A percentile compares a stretch with the other conserved stretches of the same genome.
Evolutionary conservation across 2,888 invertebrate species (phyloP).

Genomic region (Psylliodes chrysocephalus): DNA sequence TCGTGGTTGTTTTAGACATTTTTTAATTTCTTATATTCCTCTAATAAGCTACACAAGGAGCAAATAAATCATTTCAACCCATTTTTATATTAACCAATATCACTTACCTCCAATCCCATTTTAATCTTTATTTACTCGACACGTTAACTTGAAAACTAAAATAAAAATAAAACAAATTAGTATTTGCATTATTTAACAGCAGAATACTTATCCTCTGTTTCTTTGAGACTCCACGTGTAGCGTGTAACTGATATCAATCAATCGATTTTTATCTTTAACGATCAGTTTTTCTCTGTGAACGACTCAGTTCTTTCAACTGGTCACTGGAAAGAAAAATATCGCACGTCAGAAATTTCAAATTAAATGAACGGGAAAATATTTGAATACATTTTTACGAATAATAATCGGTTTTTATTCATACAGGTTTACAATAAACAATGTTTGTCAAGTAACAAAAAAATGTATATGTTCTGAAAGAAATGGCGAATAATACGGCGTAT

Average conservation of each 20-base stretch:
- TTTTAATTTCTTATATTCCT: no score
- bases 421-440: neutral
- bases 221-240: neutral
- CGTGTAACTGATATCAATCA: slow-evolving; percentile 2
- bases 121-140: neutral
- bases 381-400: slow-evolving; percentile 12
- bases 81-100: slow-evolving; percentile 1
- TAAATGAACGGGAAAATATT: neutral
- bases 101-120: slow-evolving; percentile 11
- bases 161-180: slow-evolving; percentile 32
- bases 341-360: slow-evolving; percentile 26
- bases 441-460: no score
- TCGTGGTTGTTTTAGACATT: no score
- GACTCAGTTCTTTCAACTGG: slow-evolving; percentile 26
- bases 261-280: slow-evolving; percentile 19
- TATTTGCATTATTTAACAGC: neutral
- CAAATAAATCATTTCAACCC: no score
- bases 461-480: no score
- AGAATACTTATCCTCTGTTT: slow-evolving; percentile 35
- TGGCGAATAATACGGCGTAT: no score
- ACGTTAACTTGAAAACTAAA: slow-evolving; percentile 19
- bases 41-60: no score
- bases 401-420: neutral
- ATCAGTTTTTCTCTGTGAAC: slow-evolving; percentile 28
- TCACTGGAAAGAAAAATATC: slow-evolving; percentile 39